Evolutionary conservation across 1,140 invertebrate species (phyloP).

Genomic region (Paracyclopina nana): DNA sequence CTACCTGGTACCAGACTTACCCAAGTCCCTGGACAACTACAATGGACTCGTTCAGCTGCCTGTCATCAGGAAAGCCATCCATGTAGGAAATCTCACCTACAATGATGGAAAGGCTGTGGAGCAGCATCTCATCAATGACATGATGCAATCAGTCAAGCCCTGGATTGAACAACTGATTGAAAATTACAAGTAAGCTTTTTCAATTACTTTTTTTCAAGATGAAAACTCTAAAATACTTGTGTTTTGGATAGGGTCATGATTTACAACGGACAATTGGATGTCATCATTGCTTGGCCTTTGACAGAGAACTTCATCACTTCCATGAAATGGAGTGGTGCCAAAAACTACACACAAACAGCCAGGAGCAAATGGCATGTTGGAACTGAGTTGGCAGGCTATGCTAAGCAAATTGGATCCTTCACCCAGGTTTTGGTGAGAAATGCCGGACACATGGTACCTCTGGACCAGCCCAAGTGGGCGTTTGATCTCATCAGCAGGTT

Average conservation of each 20-base stretch:
- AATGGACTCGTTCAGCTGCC: conserved; percentile 26
- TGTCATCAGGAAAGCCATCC: conserved; percentile 44
- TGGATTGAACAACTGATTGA: conserved; percentile 45
- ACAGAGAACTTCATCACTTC: conserved; percentile 45
- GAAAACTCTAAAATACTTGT: neutral
- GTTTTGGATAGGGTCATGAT: conserved; percentile 31
- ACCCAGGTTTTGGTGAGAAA: conserved; percentile 56
- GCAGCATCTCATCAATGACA: conserved; percentile 44
- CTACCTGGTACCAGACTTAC: conserved; percentile 39
- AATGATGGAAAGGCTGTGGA: conserved; percentile 37
- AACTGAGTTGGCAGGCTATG: conserved; percentile 50
- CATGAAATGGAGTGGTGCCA: conserved; percentile 42
- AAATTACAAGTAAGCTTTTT: conserved; percentile 35
- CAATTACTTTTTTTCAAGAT: conserved; percentile 6
- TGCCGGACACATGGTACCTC: conserved; percentile 63
- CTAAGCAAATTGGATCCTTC: conserved; percentile 45
- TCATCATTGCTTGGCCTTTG: conserved; percentile 57
- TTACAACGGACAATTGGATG: conserved; percentile 64
- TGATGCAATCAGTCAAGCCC: conserved; percentile 58
- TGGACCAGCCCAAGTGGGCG: conserved; percentile 55
- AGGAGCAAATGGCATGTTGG: conserved; percentile 46
- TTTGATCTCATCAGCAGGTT: conserved; percentile 54
- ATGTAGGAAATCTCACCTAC: conserved; percentile 56
- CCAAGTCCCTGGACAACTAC: conserved; percentile 28
- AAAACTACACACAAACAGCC: conserved; percentile 39